Conservation (phyloP, 2,113 vertebrate genomes). For the Thryonomys swinderianus region DNA sequence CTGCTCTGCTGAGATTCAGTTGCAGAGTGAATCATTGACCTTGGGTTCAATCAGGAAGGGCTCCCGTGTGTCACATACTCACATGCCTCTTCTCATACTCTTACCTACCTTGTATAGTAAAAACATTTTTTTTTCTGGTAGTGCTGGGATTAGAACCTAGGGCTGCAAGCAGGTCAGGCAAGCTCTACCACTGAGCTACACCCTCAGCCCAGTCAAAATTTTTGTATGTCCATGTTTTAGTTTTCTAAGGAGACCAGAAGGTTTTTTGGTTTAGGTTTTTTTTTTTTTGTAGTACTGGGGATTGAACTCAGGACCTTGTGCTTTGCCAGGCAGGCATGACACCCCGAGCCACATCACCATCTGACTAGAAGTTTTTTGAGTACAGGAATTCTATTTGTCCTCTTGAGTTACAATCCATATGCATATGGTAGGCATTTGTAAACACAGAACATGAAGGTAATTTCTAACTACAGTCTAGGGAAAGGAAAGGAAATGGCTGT, state of each 20-base stretch:
- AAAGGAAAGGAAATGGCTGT: not conserved
- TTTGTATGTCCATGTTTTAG: not conserved
- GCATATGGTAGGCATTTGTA: constrained; percentile 1
- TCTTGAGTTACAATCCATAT: not conserved
- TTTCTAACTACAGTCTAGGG: constrained; percentile 45
- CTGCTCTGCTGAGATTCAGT: not conserved
- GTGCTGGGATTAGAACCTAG: not conserved
- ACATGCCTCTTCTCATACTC: not conserved
- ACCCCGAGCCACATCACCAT: no score
- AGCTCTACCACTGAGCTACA: not conserved
- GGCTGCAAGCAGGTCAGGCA: not conserved
- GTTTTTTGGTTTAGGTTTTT: no score
- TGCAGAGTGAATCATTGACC: constrained; percentile 4
- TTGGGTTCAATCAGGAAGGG: constrained; percentile 18
- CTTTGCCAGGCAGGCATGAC: no score
- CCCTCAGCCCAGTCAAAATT: not conserved
- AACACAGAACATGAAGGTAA: not conserved
- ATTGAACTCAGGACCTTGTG: no score
- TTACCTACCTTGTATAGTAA: not conserved
- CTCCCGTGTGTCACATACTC: not conserved
- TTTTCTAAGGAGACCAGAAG: constrained; percentile 20
- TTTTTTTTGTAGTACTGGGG: no score
- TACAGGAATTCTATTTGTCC: not conserved
- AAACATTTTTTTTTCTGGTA: not conserved
- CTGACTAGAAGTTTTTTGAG: not conserved